Conservation (phyloP, 2,113 vertebrate species). For the Neomonachus schauinslandi region DNA sequence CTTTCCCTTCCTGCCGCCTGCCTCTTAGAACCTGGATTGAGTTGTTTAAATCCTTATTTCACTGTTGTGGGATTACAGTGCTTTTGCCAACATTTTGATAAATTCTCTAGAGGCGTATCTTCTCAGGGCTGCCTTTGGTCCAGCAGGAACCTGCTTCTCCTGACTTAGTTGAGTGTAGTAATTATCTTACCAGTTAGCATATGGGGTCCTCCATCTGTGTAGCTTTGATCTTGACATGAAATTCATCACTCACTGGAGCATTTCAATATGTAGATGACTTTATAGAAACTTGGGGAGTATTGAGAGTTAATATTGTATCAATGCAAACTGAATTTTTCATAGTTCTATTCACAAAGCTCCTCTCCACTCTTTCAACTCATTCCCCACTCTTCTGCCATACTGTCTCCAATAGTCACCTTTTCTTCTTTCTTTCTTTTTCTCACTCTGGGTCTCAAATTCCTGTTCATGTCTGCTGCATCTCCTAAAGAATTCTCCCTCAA, state of each 20-base stretch:
- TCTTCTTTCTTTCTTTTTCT: background rate
- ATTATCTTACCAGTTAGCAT: background rate
- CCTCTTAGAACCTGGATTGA: background rate
- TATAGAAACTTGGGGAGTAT: background rate
- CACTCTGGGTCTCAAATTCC: too few species aligned
- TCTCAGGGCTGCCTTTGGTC: background rate
- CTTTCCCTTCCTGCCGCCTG: background rate
- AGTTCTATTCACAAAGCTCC: background rate
- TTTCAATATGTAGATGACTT: background rate
- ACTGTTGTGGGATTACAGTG: too few species aligned
- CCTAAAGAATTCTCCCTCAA: background rate
- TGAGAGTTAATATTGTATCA: background rate
- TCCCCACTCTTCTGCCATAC: rapidly evolving
- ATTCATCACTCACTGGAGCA: background rate
- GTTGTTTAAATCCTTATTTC: background rate
- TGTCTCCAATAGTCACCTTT: background rate
- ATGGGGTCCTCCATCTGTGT: background rate
- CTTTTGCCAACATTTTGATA: background rate
- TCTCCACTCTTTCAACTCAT: rapidly evolving
- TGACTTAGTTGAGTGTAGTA: background rate
- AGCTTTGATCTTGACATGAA: background rate
- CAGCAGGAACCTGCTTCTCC: background rate
- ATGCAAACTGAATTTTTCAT: background rate
- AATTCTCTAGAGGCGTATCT: background rate
- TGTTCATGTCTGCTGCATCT: background rate